A percentile compares a stretch with the other conserved stretches of the same genome.
Conservation (phyloP, 1,140 invertebrate species). For the Achroia grisella region DNA sequence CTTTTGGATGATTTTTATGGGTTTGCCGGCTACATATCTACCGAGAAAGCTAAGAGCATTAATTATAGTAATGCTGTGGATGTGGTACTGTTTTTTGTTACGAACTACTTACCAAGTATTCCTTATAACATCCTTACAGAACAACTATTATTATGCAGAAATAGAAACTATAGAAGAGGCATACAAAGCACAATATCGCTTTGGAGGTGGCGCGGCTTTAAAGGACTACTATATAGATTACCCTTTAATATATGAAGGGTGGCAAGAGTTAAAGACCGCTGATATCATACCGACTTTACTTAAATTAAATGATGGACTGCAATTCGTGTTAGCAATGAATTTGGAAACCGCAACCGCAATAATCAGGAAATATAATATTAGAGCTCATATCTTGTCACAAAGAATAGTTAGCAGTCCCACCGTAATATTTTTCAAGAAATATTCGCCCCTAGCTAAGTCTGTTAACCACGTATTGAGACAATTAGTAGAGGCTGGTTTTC, state of each 20-base stretch:
- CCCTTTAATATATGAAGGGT: conserved; percentile 34
- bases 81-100: conserved; percentile 51
- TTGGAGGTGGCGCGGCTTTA: conserved; percentile 41
- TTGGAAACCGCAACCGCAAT: conserved; percentile 24
- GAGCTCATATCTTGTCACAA: conserved; percentile 31
- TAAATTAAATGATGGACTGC: conserved; percentile 34
- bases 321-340: conserved; percentile 48
- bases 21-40: conserved; percentile 29
- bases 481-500: conserved; percentile 37
- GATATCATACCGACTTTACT: conserved; percentile 24
- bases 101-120: conserved; percentile 54
- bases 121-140: conserved; percentile 44
- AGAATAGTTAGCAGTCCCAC: conserved; percentile 31
- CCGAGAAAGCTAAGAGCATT: conserved; percentile 28
- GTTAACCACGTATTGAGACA: conserved; percentile 31
- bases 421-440: conserved; percentile 54
- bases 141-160: conserved; percentile 30
- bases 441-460: conserved; percentile 32
- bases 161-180: conserved; percentile 40
- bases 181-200: conserved; percentile 31
- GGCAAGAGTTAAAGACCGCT: conserved; percentile 28
- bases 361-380: conserved; percentile 22
- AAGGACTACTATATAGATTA: conserved; percentile 46
- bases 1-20: conserved; percentile 51
- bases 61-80: conserved; percentile 33